These are phyloP conservation scores for Dioctria rufipes DNA, from an alignment of 2,888 invertebrate species.

Conservation along the genomic window DNA sequence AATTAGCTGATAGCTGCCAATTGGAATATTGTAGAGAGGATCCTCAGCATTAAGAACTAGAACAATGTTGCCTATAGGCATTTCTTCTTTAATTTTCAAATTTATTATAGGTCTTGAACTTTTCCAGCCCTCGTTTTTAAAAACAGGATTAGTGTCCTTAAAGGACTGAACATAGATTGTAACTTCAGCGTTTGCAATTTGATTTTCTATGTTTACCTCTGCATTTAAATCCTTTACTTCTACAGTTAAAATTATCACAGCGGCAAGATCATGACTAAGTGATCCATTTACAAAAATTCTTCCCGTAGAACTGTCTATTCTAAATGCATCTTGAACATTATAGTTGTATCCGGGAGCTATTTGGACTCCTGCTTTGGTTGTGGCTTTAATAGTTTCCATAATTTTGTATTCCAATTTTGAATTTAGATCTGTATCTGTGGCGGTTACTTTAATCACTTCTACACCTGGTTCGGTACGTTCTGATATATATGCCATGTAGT, in stretches of 20 bases:
- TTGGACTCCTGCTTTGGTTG: slow-evolving; percentile 83
- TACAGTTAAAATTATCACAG: slow-evolving; percentile 82
- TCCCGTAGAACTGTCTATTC: slow-evolving; percentile 80
- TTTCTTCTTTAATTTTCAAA: slow-evolving; percentile 82
- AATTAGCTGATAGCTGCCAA: slow-evolving; percentile 76
- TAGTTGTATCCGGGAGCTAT: slow-evolving; percentile 76
- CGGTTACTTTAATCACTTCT: slow-evolving; percentile 77
- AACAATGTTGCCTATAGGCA: slow-evolving; percentile 81
- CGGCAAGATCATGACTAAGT: slow-evolving; percentile 81
- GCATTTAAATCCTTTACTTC: slow-evolving; percentile 82
- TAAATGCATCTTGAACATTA: slow-evolving; percentile 79
- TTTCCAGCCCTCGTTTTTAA: slow-evolving; percentile 82
- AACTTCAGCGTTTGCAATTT: slow-evolving; percentile 79
- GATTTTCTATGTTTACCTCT: slow-evolving; percentile 76
- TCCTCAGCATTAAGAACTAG: slow-evolving; percentile 81
- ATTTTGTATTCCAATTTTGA: slow-evolving; percentile 80
- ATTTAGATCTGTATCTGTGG: slow-evolving; percentile 81
- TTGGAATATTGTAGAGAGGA: slow-evolving; percentile 77
- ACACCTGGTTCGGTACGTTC: slow-evolving; percentile 78
- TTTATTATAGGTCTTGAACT: slow-evolving; percentile 79
- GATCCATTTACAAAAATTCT: slow-evolving; percentile 78
- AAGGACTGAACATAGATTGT: slow-evolving; percentile 85
- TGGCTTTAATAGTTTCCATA: slow-evolving; percentile 78
- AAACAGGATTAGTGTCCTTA: slow-evolving; percentile 83
- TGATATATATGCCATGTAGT: slow-evolving; percentile 80